A percentile compares a stretch with the other conserved stretches of the same genome.
Conservation (phyloP, 2,888 invertebrate genomes). For the Timema cristinae region DNA sequence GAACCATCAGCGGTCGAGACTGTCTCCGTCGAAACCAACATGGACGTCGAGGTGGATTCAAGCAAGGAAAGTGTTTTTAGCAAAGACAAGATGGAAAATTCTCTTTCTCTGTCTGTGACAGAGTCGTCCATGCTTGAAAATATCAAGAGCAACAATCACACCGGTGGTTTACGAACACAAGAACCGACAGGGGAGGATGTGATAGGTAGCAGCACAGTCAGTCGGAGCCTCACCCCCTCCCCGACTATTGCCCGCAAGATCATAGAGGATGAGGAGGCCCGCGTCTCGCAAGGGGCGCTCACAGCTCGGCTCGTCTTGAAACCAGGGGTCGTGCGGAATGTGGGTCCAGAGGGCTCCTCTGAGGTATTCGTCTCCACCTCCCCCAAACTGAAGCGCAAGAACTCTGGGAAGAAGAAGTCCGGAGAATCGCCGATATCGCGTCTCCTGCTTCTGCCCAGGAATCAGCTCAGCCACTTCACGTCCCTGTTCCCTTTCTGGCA, state of each 20-base stretch:
- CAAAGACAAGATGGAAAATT: no score
- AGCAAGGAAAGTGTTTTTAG: no score
- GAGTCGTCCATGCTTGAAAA: no score
- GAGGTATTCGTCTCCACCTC: slow-evolving; percentile 23
- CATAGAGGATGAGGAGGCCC: background rate
- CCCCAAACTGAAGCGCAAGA: slow-evolving; percentile 22
- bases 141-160: no score
- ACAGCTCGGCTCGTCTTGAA: slow-evolving; percentile 24
- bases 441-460: slow-evolving; percentile 24
- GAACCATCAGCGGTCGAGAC: no score
- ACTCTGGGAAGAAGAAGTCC: slow-evolving; percentile 18
- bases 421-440: slow-evolving; percentile 25
- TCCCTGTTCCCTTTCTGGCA: slow-evolving; percentile 31
- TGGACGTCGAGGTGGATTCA: no score
- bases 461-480: slow-evolving; percentile 24
- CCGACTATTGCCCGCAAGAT: background rate
- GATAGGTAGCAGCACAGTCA: no score
- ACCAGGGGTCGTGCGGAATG: slow-evolving; percentile 22
- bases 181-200: slow-evolving; percentile 5
- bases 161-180: background rate
- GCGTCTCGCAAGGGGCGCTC: background rate
- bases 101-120: no score
- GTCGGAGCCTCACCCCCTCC: no score
- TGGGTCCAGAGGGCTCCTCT: slow-evolving; percentile 20
- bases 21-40: no score